Evolutionary conservation across 2,113 vertebrate genomes (phyloP), one percentile per base, ranked within the genome.

Genomic region (Thryonomys swinderianus): DNA sequence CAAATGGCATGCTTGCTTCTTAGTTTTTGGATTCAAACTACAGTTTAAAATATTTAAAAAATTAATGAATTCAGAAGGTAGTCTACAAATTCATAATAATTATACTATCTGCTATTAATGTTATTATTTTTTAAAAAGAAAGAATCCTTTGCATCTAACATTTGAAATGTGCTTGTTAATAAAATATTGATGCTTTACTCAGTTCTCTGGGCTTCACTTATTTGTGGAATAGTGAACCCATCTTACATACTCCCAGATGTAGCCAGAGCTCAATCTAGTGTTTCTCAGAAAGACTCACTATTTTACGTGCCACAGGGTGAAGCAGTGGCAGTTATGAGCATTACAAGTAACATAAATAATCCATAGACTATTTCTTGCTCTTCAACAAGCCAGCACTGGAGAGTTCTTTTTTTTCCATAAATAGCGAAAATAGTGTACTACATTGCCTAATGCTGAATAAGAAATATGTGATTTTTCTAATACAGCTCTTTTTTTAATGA

Each of bases 401-500:
- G 48, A 79, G 25, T 2, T 73, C 40, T 66, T 67, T 13, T n/a
- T 92, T 32, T 92, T 69, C 59, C 5, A 61, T 86, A 79, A 48
- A 85, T 14, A 55, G 53, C 25, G 9, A 57, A 90, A 74, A 10
- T 71, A 86, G 83, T 71, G 34, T 14, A 40, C 0, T 32, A 10
- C 53, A 74, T 40, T 88, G 42, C 12, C 21, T 76, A 21, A 14
- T 81, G 23, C 13, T 32, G 3, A 61, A 62, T 59, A 81, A 83
- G n/a, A 76, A 89, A 64, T 57, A 3, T n/a, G 7, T 57, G 48
- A 62, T 67, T 84, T 10, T 67, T 53, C 42, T 66, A 67, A 73
- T 42, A 17, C 37, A 4, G 18, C 42, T 73, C n/a, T 83, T 92
- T 23, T 94, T 87, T 76, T 48, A 78, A 96, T 90, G 48, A 85